Conservation (phyloP, 2,797 vertebrate genomes). For the Apogon talboti region DNA sequence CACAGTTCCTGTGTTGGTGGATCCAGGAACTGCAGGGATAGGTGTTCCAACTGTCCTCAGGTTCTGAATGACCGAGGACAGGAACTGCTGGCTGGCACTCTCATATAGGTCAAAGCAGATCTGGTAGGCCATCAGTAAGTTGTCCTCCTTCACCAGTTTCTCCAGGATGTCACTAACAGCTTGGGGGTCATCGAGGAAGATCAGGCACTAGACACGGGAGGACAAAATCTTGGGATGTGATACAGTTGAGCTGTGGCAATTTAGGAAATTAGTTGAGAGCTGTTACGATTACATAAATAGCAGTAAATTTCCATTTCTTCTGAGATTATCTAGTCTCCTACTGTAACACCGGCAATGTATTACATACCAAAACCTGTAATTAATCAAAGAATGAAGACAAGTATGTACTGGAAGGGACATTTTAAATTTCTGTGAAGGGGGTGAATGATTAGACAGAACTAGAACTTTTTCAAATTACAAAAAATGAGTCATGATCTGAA, state of each 20-base stretch:
- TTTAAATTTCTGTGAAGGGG: too few species aligned
- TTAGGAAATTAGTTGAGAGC: neutral
- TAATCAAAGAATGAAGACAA: too few species aligned
- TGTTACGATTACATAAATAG: too few species aligned
- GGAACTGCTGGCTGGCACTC: slow-evolving; percentile 98
- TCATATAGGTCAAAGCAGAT: slow-evolving; percentile 99
- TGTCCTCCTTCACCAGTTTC: slow-evolving; percentile 98
- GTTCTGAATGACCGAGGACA: slow-evolving; percentile 98
- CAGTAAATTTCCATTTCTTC: too few species aligned
- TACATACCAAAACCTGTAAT: too few species aligned
- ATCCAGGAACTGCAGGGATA: slow-evolving; percentile 94
- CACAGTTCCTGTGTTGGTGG: slow-evolving; percentile 96
- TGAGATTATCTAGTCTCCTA: too few species aligned
- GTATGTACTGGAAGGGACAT: too few species aligned
- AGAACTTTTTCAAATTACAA: too few species aligned
- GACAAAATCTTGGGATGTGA: neutral
- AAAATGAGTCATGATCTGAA: too few species aligned
- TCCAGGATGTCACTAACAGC: slow-evolving; percentile 98
- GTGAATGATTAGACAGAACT: too few species aligned
- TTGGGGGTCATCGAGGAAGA: slow-evolving; percentile 98
- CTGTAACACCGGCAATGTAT: too few species aligned
- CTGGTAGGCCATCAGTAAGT: slow-evolving; percentile 98
- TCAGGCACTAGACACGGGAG: slow-evolving; percentile 88
- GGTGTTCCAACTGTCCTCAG: slow-evolving; percentile 94
- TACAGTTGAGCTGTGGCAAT: neutral